Percentiles rank a stretch among this genome's conserved stretches.
These are phyloP conservation scores for Perognathus longimembris DNA, from an alignment of 2,113 vertebrate species.

Conservation along the genomic window DNA sequence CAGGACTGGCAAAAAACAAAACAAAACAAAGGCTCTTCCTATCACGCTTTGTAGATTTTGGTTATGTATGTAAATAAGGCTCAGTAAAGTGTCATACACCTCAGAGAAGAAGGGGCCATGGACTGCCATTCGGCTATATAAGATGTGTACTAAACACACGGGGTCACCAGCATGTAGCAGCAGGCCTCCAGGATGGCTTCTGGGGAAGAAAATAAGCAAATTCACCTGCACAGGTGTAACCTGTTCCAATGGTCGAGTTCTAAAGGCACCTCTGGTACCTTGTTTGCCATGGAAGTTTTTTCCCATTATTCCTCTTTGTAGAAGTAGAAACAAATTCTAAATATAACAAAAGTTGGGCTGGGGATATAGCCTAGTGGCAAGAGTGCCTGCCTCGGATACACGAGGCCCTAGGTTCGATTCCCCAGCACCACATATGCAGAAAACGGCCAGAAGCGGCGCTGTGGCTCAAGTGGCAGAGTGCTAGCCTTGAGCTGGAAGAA, in stretches of 20 bases:
- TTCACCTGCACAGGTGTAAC: fast-evolving
- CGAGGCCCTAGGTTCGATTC: no score
- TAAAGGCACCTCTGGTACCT: neutral
- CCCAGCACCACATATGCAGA: no score
- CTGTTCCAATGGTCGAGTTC: neutral
- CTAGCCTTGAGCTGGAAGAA: no score
- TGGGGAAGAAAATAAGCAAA: neutral
- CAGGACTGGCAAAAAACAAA: no score
- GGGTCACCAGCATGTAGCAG: neutral
- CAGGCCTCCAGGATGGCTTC: neutral
- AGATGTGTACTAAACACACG: neutral
- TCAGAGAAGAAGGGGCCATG: neutral
- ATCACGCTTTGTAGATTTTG: neutral
- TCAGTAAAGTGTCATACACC: neutral
- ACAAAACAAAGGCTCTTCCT: no score
- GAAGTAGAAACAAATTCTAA: neutral
- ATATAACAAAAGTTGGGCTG: no score
- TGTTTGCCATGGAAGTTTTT: neutral
- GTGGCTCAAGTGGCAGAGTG: no score
- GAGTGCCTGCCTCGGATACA: no score
- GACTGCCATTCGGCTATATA: neutral
- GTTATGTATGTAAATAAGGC: neutral
- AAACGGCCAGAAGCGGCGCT: no score
- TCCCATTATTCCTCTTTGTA: neutral
- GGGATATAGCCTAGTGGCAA: no score